phyloP scores from a whole-genome alignment of 2,888 invertebrate species.

The Acanthococcus lagerstroemiae region DNA sequence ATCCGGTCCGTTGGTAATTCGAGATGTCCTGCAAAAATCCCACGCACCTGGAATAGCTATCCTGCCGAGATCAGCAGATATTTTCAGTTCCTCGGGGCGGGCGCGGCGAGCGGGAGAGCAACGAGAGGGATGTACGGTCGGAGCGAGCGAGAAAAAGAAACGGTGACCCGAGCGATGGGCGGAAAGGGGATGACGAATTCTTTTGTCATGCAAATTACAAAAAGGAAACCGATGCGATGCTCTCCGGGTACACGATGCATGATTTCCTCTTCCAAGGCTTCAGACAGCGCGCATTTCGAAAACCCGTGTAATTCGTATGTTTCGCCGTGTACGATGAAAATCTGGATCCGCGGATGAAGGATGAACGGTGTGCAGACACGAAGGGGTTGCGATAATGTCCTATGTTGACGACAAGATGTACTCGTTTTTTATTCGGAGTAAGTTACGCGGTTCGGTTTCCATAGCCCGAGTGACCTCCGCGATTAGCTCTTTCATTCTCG shows the following conservation, averaged over 20 bases:
- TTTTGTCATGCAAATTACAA: constrained; percentile 30
- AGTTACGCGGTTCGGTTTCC: too few species aligned
- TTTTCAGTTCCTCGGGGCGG: constrained; percentile 7
- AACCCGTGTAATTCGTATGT: too few species aligned
- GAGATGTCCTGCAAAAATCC: constrained; percentile 30
- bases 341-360: too few species aligned
- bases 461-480: too few species aligned
- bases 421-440: too few species aligned
- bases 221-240: constrained; percentile 21
- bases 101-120: not conserved
- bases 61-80: constrained; percentile 29
- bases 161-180: not conserved
- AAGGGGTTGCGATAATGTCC: too few species aligned
- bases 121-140: not conserved
- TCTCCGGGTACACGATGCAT: not conserved
- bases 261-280: too few species aligned
- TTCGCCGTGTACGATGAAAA: too few species aligned
- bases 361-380: too few species aligned
- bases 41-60: constrained; percentile 29
- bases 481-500: too few species aligned
- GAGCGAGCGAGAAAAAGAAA: not conserved
- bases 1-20: constrained; percentile 28
- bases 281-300: too few species aligned
- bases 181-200: constrained; percentile 25
- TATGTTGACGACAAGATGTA: too few species aligned